phyloP scores from a whole-genome alignment of 2,113 vertebrate species.

The Barnardius zonarius region DNA sequence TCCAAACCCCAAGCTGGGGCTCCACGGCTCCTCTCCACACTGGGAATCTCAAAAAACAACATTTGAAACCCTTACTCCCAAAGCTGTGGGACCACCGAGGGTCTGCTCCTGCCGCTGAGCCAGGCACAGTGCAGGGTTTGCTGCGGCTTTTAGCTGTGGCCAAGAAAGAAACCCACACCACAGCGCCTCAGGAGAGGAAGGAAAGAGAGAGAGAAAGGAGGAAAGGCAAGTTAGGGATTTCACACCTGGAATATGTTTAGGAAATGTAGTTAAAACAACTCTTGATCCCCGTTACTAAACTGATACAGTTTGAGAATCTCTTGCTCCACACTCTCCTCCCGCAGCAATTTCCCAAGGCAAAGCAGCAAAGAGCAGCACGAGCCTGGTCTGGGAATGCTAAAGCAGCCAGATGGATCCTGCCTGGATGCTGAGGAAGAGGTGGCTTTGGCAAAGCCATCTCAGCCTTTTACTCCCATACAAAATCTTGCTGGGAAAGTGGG shows the following conservation, averaged over 20 bases:
- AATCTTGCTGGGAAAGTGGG: neutral
- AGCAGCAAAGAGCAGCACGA: neutral
- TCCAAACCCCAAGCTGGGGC: neutral
- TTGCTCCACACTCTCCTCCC: neutral
- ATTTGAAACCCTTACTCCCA: neutral
- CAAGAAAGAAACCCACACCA: neutral
- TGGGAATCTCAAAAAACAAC: neutral
- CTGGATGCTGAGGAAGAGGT: neutral
- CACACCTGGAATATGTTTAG: constrained; percentile 44
- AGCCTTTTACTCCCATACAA: neutral
- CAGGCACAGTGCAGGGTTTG: fast-evolving
- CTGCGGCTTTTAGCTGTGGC: neutral
- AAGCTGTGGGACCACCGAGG: neutral
- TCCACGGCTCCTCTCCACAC: fast-evolving
- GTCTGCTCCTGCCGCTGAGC: neutral
- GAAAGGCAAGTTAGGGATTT: neutral
- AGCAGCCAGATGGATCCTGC: neutral
- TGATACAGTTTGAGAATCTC: neutral
- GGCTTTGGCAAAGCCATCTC: neutral
- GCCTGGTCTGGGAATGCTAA: neutral
- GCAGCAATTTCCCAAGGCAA: neutral
- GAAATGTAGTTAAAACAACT: constrained; percentile 10
- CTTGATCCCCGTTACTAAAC: constrained; percentile 22
- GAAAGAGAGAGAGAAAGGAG: neutral
- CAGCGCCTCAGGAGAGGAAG: neutral